phyloP scores from a whole-genome alignment of 2,888 invertebrate genomes.

The Cremastinae sp. region DNA sequence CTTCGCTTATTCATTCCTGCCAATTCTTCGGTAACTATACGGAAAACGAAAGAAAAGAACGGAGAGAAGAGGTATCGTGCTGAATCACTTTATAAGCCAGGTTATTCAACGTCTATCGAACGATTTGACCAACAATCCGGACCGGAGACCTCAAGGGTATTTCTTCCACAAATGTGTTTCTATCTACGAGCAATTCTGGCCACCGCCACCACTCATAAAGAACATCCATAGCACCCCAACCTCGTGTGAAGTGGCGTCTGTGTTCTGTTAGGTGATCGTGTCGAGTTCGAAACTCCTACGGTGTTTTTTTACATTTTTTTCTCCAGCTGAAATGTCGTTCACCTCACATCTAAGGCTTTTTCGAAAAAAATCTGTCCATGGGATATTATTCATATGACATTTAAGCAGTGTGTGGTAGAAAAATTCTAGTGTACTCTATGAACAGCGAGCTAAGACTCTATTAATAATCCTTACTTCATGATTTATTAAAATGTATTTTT shows the following conservation, averaged over 20 bases:
- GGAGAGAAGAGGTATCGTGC: conserved; percentile 8
- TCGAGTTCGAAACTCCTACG: conserved; percentile 33
- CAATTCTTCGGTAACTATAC: conserved; percentile 1
- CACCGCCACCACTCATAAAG: conserved; percentile 61
- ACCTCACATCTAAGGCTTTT: neutral
- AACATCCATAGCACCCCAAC: conserved; percentile 45
- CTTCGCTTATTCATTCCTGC: conserved; percentile 7
- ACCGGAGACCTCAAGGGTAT: conserved; percentile 47
- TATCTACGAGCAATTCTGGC: conserved; percentile 51
- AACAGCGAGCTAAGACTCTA: no score
- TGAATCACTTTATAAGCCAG: conserved; percentile 56
- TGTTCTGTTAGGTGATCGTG: conserved; percentile 12
- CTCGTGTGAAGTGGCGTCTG: conserved; percentile 34
- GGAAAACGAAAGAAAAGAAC: conserved; percentile 16
- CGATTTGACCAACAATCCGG: conserved; percentile 44
- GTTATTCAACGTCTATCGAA: conserved; percentile 25
- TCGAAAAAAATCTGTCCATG: no score
- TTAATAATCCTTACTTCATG: no score
- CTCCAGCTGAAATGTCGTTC: conserved; percentile 16
- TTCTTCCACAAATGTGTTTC: conserved; percentile 58
- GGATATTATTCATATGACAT: no score
- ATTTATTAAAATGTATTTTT: conserved; percentile 32
- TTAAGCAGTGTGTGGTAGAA: no score
- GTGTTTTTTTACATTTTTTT: conserved; percentile 56
- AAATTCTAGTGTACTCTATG: no score